These are phyloP conservation scores for Pangasius djambal DNA, from an alignment of 2,797 vertebrate genomes.

Conservation along the genomic window DNA sequence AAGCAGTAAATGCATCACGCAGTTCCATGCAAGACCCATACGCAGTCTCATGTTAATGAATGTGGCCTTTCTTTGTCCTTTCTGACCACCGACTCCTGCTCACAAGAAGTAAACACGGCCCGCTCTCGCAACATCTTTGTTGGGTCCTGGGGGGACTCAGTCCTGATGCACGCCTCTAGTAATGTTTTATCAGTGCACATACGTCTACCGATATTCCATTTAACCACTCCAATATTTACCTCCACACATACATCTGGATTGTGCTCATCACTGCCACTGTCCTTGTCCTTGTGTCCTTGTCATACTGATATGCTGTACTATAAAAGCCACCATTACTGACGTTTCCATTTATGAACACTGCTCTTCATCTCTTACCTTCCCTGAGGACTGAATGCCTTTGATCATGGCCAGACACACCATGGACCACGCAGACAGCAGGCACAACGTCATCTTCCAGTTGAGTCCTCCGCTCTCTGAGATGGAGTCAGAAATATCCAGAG, in stretches of 20 bases:
- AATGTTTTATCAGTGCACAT: not conserved
- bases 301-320: not conserved
- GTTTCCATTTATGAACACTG: not conserved
- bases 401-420: constrained; percentile 97
- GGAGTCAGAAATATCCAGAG: constrained; percentile 89
- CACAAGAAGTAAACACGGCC: not conserved
- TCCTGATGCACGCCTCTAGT: not conserved
- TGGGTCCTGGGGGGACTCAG: not conserved
- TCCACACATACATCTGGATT: not conserved
- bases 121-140: not conserved
- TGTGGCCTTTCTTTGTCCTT: not conserved
- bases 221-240: not conserved
- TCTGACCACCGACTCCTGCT: not conserved
- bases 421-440: constrained; percentile 89
- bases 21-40: not conserved
- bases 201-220: not conserved
- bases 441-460: constrained; percentile 96
- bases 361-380: constrained; percentile 82
- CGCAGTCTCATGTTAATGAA: not conserved
- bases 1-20: not conserved
- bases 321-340: not conserved
- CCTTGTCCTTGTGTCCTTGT: not conserved
- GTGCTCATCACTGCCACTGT: not conserved
- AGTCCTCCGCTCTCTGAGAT: constrained; percentile 91
- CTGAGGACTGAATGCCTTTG: constrained; percentile 97